Evolutionary conservation across 2,113 vertebrate genomes (phyloP).

Genomic region (Mellivora capensis): DNA sequence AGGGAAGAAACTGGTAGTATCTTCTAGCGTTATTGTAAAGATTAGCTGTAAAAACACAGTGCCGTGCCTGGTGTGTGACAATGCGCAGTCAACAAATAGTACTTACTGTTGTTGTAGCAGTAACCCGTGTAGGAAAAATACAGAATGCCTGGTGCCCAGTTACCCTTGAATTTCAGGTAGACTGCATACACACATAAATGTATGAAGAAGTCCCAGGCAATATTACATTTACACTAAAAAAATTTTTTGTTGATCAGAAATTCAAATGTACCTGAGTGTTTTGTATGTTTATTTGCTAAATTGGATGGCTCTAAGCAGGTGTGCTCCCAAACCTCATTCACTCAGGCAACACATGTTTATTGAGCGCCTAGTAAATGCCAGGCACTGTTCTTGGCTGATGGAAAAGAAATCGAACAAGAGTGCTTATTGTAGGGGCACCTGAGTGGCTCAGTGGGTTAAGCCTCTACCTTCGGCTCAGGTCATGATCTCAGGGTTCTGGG

Average conservation of each 20-base stretch:
- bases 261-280: background rate
- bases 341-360: background rate
- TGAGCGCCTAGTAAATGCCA: background rate
- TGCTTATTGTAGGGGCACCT: background rate
- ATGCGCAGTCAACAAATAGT: background rate
- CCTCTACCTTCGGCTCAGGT: too few relatives aligned
- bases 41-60: background rate
- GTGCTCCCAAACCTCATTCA: background rate
- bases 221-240: background rate
- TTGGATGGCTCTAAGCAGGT: background rate
- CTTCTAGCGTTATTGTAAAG: background rate
- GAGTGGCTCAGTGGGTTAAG: too few relatives aligned
- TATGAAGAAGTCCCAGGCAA: background rate
- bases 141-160: background rate
- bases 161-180: background rate
- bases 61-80: background rate
- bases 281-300: background rate
- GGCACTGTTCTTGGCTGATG: background rate
- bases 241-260: background rate
- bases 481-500: too few relatives aligned
- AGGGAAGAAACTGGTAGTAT: background rate
- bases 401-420: background rate
- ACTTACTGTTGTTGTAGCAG: background rate
- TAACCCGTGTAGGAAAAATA: background rate
- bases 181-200: background rate